Evolutionary conservation across 2,888 invertebrate genomes (phyloP).

Genomic region (Agriotes lineatus): DNA sequence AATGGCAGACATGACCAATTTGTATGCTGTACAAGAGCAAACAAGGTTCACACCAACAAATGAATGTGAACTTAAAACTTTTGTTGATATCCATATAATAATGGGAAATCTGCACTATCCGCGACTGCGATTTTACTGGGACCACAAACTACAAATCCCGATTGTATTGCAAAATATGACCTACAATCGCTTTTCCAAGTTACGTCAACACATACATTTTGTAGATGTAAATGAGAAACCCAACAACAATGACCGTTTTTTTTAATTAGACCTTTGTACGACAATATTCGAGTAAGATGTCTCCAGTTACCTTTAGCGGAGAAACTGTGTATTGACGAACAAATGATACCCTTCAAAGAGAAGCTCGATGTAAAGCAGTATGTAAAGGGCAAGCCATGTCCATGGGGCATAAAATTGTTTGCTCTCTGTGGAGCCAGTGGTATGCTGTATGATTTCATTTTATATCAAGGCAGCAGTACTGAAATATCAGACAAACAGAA

Average conservation of each 20-base stretch:
- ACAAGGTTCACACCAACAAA: too few relatives aligned
- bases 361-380: slow-evolving; percentile 36
- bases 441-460: slow-evolving; percentile 49
- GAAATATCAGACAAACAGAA: neutral
- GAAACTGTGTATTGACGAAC: slow-evolving; percentile 33
- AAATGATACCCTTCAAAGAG: slow-evolving; percentile 27
- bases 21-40: too few relatives aligned
- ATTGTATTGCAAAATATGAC: slow-evolving; percentile 38
- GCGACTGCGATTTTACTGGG: neutral
- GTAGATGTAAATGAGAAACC: slow-evolving; percentile 19
- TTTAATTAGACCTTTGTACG: slow-evolving; percentile 49
- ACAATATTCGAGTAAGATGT: slow-evolving; percentile 43
- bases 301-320: slow-evolving; percentile 33
- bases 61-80: too few relatives aligned
- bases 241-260: slow-evolving; percentile 43
- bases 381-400: neutral
- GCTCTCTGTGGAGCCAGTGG: slow-evolving; percentile 48
- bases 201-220: slow-evolving; percentile 47
- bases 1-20: too few relatives aligned
- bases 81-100: too few relatives aligned
- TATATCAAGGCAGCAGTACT: slow-evolving; percentile 49
- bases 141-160: neutral
- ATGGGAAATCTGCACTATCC: neutral
- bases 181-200: slow-evolving; percentile 46
- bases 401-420: neutral